Evolutionary conservation across 2,888 invertebrate species (phyloP).

Genomic region (Melieria omissa): DNA sequence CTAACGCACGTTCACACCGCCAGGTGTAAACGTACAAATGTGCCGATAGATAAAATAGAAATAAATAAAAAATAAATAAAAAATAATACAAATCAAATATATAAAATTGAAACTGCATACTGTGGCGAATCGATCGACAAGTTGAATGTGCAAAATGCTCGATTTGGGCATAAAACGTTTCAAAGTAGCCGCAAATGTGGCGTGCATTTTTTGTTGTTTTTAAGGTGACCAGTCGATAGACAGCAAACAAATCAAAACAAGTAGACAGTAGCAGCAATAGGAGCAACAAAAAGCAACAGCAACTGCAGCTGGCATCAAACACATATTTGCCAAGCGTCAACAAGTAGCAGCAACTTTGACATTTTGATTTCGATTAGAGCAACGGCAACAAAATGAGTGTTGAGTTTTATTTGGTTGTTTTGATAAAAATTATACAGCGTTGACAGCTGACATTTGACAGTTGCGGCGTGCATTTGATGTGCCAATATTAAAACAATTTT

Average conservation of each 20-base stretch:
- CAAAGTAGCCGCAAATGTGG: no score
- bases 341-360: slow-evolving; percentile 34
- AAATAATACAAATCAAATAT: background rate
- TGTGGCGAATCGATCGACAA: no score
- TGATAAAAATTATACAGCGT: slow-evolving; percentile 28
- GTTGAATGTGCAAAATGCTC: background rate
- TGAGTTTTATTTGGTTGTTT: background rate
- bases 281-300: no score
- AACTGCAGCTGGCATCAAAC: slow-evolving; percentile 15
- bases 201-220: background rate
- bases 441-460: slow-evolving; percentile 28
- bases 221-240: background rate
- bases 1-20: no score
- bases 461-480: slow-evolving; percentile 8
- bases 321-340: slow-evolving; percentile 26
- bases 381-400: slow-evolving; percentile 6
- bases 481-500: no score
- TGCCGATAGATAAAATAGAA: no score
- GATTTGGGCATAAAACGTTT: slow-evolving; percentile 28
- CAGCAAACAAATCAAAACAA: background rate
- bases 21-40: no score
- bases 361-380: slow-evolving; percentile 27
- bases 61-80: no score
- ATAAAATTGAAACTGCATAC: background rate
- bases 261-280: no score